Evolutionary conservation across 2,113 vertebrate genomes (phyloP).

Genomic region (Onychostoma macrolepis): DNA sequence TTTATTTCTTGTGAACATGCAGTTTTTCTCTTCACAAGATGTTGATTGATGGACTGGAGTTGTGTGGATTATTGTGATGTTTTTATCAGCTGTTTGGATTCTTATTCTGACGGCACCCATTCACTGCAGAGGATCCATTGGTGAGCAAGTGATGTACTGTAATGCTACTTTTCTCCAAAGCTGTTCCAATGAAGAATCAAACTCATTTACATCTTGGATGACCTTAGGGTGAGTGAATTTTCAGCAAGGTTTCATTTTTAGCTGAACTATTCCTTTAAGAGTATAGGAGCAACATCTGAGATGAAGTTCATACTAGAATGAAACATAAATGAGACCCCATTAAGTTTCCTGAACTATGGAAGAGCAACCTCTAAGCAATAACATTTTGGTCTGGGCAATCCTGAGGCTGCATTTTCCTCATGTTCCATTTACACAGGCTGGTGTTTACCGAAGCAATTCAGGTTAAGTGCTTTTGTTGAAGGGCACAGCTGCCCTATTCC

Average conservation of each 20-base stretch:
- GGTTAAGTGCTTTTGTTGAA: constrained; percentile 74
- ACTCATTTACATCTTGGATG: not conserved
- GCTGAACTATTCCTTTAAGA: no score
- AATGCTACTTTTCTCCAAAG: not conserved
- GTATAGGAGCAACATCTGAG: not conserved
- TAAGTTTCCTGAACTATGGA: not conserved
- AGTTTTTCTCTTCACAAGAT: no score
- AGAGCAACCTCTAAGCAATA: constrained; percentile 14
- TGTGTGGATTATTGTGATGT: no score
- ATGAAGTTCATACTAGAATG: not conserved
- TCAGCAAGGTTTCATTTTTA: not conserved
- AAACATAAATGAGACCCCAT: not conserved
- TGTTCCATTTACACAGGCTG: constrained; percentile 48
- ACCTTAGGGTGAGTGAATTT: not conserved
- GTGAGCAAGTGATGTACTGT: no score
- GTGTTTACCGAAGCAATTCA: constrained; percentile 69
- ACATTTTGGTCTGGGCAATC: constrained; percentile 2
- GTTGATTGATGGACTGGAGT: no score
- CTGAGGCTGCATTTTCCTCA: constrained; percentile 27
- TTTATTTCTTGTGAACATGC: no score
- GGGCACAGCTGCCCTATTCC: constrained; percentile 71
- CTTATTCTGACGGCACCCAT: no score
- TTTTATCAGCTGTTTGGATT: no score
- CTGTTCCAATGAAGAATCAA: not conserved
- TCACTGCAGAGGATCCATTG: not conserved